Evolutionary conservation across 1,140 invertebrate species (phyloP).

Genomic region (Liolophura sinensis): DNA sequence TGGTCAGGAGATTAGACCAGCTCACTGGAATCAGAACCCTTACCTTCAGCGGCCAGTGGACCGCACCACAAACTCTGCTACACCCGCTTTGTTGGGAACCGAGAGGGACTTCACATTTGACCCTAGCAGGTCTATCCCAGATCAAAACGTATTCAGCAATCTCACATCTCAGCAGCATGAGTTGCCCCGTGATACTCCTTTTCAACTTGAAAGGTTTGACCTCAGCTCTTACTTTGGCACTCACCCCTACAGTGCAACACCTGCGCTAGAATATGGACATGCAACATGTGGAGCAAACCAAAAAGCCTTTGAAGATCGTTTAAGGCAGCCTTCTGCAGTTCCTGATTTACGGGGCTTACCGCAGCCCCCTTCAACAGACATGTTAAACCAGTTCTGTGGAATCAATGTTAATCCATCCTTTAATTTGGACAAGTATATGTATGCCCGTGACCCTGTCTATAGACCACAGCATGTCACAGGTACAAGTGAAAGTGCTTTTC

Average conservation of each 20-base stretch:
- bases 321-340: conserved; percentile 42
- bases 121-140: conserved; percentile 35
- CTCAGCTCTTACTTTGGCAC: conserved; percentile 47
- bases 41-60: conserved; percentile 38
- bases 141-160: conserved; percentile 47
- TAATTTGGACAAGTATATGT: conserved; percentile 49
- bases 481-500: conserved; percentile 47
- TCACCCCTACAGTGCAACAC: conserved; percentile 39
- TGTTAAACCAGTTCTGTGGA: conserved; percentile 34
- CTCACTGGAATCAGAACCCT: conserved; percentile 44
- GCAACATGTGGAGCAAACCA: conserved; percentile 32
- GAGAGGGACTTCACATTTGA: conserved; percentile 53
- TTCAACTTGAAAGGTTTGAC: conserved; percentile 44
- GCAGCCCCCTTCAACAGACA: conserved; percentile 41
- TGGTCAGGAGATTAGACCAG: conserved; percentile 42
- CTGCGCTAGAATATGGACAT: conserved; percentile 41
- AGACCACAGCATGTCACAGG: conserved; percentile 47
- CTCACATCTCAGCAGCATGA: conserved; percentile 42
- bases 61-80: conserved; percentile 30
- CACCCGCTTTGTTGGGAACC: conserved; percentile 41
- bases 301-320: conserved; percentile 51
- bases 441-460: conserved; percentile 44
- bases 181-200: conserved; percentile 40
- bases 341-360: conserved; percentile 46
- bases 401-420: conserved; percentile 46